Percentiles rank a stretch among this genome's conserved stretches.
Conservation (phyloP, 2,888 invertebrate genomes). For the Clunio marinus region DNA sequence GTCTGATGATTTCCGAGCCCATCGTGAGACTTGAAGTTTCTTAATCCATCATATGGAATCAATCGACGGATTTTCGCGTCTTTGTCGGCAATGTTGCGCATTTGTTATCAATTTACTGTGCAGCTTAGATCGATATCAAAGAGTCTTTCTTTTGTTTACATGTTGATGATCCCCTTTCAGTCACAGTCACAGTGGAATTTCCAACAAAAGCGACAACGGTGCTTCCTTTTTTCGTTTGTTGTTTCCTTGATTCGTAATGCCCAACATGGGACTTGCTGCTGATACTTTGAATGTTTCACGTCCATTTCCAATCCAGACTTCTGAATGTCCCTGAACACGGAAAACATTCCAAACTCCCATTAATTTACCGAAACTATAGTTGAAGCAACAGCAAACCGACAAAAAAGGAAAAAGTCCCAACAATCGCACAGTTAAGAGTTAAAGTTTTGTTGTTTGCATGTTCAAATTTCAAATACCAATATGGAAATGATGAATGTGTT, state of each 20-base stretch:
- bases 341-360: no score
- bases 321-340: no score
- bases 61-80: not conserved
- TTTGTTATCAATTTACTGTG: not conserved
- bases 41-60: conserved; percentile 18
- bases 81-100: not conserved
- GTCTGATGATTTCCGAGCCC: not conserved
- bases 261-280: not conserved
- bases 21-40: not conserved
- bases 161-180: not conserved
- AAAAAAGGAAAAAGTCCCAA: no score
- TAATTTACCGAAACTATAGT: no score
- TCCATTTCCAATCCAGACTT: no score
- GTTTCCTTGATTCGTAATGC: not conserved
- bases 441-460: no score
- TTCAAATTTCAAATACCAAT: no score
- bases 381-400: no score
- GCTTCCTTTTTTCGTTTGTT: no score
- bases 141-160: conserved; percentile 5
- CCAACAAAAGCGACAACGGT: not conserved
- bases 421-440: no score
- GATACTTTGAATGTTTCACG: no score
- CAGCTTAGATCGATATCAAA: not conserved
- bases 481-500: no score
- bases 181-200: not conserved